phyloP scores from a whole-genome alignment of 2,888 invertebrate genomes.

The Pachydiplax longipennis region DNA sequence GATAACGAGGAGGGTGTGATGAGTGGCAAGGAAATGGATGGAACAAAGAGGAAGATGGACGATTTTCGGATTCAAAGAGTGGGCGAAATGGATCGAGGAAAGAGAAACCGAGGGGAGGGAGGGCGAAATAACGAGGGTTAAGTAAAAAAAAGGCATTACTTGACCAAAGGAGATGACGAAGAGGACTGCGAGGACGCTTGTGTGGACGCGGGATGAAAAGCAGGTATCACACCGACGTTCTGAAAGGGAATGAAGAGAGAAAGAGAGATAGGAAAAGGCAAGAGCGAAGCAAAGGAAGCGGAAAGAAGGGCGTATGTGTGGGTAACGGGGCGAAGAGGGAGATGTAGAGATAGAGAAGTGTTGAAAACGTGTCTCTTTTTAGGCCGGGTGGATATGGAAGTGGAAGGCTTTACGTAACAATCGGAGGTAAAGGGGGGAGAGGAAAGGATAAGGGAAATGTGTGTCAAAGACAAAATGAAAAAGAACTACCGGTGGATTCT shows the following conservation, averaged over 20 bases:
- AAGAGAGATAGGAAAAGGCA: background rate
- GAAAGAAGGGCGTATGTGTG: background rate
- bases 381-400: background rate
- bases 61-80: background rate
- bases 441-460: background rate
- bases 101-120: background rate
- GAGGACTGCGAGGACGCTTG: background rate
- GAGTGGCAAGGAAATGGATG: background rate
- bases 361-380: background rate
- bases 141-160: background rate
- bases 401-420: background rate
- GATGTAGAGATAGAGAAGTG: background rate
- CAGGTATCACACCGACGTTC: background rate
- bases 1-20: background rate
- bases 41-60: background rate
- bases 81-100: background rate
- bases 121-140: background rate
- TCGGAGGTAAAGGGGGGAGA: background rate
- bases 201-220: background rate
- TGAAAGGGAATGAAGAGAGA: background rate
- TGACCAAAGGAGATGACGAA: background rate
- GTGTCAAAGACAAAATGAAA: background rate
- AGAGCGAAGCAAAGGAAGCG: background rate
- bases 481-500: background rate
- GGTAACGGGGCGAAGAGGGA: background rate